Evolutionary conservation across 2,888 invertebrate genomes (phyloP).

Genomic region (Drosophila diplacantha): DNA sequence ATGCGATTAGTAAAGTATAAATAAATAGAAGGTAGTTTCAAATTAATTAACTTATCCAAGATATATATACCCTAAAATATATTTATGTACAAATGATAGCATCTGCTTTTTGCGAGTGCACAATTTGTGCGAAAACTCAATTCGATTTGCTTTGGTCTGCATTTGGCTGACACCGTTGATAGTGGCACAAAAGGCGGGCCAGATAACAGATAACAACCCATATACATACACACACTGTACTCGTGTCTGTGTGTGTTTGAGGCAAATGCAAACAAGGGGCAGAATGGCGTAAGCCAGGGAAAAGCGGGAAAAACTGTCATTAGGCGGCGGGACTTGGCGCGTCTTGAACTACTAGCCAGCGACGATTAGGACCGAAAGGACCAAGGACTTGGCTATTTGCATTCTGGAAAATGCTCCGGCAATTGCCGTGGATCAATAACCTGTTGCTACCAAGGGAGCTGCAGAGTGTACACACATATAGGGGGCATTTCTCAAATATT

Average conservation of each 20-base stretch:
- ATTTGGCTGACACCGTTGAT: slow-evolving; percentile 46
- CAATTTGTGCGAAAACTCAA: slow-evolving; percentile 31
- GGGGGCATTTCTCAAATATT: slow-evolving; percentile 1
- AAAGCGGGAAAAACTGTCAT: slow-evolving; percentile 53
- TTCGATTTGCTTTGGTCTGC: slow-evolving; percentile 35
- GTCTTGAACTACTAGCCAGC: slow-evolving; percentile 55
- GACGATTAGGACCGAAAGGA: slow-evolving; percentile 52
- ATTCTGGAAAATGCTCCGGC: slow-evolving; percentile 35
- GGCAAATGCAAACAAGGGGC: slow-evolving; percentile 56
- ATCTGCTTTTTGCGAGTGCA: slow-evolving; percentile 11
- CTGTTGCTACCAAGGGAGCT: slow-evolving; percentile 47
- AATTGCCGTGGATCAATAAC: slow-evolving; percentile 61
- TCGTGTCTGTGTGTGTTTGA: slow-evolving; percentile 8
- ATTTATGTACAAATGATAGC: too few species aligned
- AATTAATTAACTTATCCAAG: not conserved
- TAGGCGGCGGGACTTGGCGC: slow-evolving; percentile 55
- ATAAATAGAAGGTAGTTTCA: not conserved
- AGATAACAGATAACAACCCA: slow-evolving; percentile 64
- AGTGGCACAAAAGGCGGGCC: slow-evolving; percentile 48
- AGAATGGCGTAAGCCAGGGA: slow-evolving; percentile 38
- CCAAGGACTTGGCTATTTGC: slow-evolving; percentile 27
- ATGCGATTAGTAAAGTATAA: not conserved
- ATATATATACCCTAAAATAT: not conserved
- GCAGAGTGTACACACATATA: not conserved
- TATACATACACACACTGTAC: slow-evolving; percentile 23